These are phyloP conservation scores for Stegostoma tigrinum DNA, from an alignment of 2,113 vertebrate genomes.

Conservation along the genomic window DNA sequence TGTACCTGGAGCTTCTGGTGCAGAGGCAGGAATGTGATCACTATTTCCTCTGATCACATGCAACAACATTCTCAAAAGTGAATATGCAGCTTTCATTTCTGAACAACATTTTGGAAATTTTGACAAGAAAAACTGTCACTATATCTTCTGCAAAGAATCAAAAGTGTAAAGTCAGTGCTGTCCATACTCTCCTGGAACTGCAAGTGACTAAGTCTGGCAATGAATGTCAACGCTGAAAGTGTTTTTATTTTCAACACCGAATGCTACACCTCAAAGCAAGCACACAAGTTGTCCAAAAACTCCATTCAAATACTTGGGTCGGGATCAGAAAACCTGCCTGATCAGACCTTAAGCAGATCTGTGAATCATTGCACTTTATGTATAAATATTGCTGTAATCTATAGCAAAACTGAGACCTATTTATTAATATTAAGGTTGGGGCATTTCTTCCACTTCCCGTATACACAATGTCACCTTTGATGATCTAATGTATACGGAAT, in stretches of 20 bases:
- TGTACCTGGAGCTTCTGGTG: too few species aligned
- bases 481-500: slow-evolving; percentile 8
- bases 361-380: neutral
- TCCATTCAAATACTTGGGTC: neutral
- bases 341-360: neutral
- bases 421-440: neutral
- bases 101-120: neutral
- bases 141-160: neutral
- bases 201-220: neutral
- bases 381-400: neutral
- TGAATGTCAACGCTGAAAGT: neutral
- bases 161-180: neutral
- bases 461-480: neutral
- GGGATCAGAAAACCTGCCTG: neutral
- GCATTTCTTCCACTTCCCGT: neutral
- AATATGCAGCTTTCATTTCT: neutral
- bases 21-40: too few species aligned
- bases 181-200: neutral
- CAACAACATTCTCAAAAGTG: neutral
- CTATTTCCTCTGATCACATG: too few species aligned
- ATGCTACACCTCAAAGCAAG: neutral
- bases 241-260: neutral
- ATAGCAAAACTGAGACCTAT: neutral
- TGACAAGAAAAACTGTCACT: neutral
- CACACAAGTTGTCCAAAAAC: neutral